phyloP scores from a whole-genome alignment of 2,888 invertebrate species.

The Synergus gifuensis region DNA sequence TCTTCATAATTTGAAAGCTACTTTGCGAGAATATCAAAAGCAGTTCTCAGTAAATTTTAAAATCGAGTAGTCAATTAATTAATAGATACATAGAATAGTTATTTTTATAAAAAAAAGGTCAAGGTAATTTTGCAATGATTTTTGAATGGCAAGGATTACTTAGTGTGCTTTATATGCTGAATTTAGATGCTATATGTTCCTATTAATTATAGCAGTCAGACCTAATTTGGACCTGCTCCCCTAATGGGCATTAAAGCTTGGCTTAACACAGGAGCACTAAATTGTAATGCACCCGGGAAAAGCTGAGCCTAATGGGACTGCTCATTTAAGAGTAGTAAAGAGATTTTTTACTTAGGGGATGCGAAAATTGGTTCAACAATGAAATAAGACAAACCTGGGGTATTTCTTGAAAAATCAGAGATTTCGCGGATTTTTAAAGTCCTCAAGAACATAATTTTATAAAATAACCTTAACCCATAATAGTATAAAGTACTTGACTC shows the following conservation, averaged over 20 bases:
- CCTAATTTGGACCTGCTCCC: constrained; percentile 28
- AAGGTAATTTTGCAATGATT: neutral
- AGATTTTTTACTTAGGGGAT: neutral
- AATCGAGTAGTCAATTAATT: neutral
- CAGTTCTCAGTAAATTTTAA: neutral
- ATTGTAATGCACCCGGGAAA: constrained; percentile 18
- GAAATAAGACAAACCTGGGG: neutral
- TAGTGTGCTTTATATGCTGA: neutral
- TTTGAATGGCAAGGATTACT: neutral
- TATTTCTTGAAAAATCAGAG: neutral
- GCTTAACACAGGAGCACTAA: constrained; percentile 19
- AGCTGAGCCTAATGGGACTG: neutral
- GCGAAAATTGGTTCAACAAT: neutral
- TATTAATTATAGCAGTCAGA: constrained; percentile 10
- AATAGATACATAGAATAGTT: too few relatives aligned
- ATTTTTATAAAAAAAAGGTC: neutral
- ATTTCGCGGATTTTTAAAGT: neutral
- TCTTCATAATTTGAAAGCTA: neutral
- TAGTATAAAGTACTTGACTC: too few relatives aligned
- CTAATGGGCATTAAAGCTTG: constrained; percentile 35
- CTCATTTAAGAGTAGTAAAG: neutral
- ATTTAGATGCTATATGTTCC: constrained; percentile 16
- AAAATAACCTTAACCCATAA: too few relatives aligned
- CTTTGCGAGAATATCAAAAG: neutral
- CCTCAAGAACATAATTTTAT: neutral